phyloP scores from a whole-genome alignment of 2,113 vertebrate species.

The Esox niger region DNA sequence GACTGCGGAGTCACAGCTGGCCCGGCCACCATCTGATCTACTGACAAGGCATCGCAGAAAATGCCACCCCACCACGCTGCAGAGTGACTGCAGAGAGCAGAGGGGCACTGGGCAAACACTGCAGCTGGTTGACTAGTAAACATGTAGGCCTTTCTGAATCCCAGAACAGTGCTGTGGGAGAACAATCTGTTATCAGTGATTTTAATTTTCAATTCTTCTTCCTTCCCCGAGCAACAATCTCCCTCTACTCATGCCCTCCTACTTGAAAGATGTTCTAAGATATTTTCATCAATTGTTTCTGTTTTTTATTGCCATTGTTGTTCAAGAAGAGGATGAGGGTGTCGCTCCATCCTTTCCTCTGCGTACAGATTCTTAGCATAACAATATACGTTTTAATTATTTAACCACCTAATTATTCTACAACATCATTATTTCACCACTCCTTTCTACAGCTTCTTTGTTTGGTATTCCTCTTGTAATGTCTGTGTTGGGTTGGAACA shows the following conservation, averaged over 20 bases:
- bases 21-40: slow-evolving; percentile 48
- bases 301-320: background rate
- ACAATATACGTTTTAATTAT: background rate
- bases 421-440: background rate
- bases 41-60: slow-evolving; percentile 53
- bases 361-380: background rate
- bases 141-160: slow-evolving; percentile 26
- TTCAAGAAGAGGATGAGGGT: background rate
- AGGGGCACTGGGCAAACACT: slow-evolving; percentile 8
- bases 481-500: slow-evolving; percentile 11
- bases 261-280: slow-evolving; percentile 8
- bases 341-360: background rate
- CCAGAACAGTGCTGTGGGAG: slow-evolving; percentile 18
- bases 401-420: too few species aligned
- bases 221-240: too few species aligned
- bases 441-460: background rate
- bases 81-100: slow-evolving; percentile 11
- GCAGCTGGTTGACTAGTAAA: slow-evolving; percentile 56
- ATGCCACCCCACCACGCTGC: slow-evolving; percentile 6
- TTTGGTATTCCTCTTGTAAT: background rate
- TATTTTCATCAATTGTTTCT: background rate
- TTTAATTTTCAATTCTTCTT: slow-evolving; percentile 15
- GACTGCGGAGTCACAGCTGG: slow-evolving; percentile 56
- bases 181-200: slow-evolving; percentile 16
- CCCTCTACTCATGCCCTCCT: background rate